phyloP scores from a whole-genome alignment of 2,888 invertebrate species.

The Cataglyphis cursor region DNA sequence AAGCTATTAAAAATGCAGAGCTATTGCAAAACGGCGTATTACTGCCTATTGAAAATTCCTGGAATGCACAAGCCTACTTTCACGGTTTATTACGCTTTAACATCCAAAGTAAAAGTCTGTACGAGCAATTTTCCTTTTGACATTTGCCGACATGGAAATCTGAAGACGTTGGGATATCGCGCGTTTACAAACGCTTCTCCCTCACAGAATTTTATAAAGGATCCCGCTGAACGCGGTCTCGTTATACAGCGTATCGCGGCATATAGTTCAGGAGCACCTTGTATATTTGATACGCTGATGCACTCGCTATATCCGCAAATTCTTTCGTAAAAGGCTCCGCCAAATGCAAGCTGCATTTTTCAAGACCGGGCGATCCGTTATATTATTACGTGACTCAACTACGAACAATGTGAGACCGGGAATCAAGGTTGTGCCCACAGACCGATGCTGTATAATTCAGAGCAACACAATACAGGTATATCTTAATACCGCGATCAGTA shows the following conservation, averaged over 20 bases:
- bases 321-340: slow-evolving; percentile 55
- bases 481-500: slow-evolving; percentile 15
- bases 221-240: slow-evolving; percentile 64
- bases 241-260: slow-evolving; percentile 57
- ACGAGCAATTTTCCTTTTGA: slow-evolving; percentile 48
- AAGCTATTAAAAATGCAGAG: not conserved
- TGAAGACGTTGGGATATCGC: slow-evolving; percentile 41
- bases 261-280: slow-evolving; percentile 55
- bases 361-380: slow-evolving; percentile 63
- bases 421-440: slow-evolving; percentile 45
- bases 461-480: slow-evolving; percentile 19
- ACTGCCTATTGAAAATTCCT: not conserved
- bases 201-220: slow-evolving; percentile 39
- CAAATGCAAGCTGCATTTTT: slow-evolving; percentile 51
- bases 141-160: slow-evolving; percentile 47
- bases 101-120: slow-evolving; percentile 49
- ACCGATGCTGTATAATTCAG: slow-evolving; percentile 31
- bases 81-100: slow-evolving; percentile 40
- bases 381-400: slow-evolving; percentile 71
- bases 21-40: not conserved
- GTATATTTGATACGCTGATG: slow-evolving; percentile 63
- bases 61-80: slow-evolving; percentile 6
- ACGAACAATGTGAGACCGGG: slow-evolving; percentile 60
- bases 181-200: slow-evolving; percentile 37
- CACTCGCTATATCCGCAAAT: slow-evolving; percentile 60